These are phyloP conservation scores for Caenorhabditis angaria DNA, from an alignment of 2,888 invertebrate species.

Conservation along the genomic window DNA sequence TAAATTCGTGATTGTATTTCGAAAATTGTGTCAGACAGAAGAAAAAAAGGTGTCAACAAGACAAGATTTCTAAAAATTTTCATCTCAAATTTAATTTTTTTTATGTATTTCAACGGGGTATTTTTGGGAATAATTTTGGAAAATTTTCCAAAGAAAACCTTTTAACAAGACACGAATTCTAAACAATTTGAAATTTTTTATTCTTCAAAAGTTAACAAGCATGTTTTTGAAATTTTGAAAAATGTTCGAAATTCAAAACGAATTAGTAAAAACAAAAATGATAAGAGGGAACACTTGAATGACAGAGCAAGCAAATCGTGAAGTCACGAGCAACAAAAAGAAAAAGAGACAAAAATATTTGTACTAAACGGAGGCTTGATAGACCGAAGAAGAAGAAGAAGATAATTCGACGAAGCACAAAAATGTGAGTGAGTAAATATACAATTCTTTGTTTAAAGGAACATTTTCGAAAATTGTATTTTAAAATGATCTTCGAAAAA, in stretches of 20 bases:
- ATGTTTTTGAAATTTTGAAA: neutral
- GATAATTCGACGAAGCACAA: neutral
- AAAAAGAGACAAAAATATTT: constrained; percentile 1
- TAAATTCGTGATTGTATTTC: no score
- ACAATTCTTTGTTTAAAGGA: neutral
- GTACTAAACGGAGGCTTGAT: neutral
- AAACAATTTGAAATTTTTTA: no score
- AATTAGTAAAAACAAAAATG: neutral
- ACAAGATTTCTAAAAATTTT: no score
- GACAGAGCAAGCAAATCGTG: neutral
- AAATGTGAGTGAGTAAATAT: neutral
- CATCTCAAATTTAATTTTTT: no score
- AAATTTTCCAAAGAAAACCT: no score
- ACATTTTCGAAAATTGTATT: neutral
- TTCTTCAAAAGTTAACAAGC: no score
- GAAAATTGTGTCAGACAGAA: no score
- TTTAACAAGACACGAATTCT: no score
- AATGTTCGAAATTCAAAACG: neutral
- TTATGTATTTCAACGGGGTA: no score
- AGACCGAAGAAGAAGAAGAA: neutral
- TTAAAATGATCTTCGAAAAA: no score
- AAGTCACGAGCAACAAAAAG: neutral
- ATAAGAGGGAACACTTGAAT: neutral
- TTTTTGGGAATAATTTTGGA: no score
- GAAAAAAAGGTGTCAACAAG: no score